A percentile compares a stretch with the other conserved stretches of the same genome.
Conservation (phyloP, 2,113 vertebrate genomes). For the Cnemophilus loriae region DNA sequence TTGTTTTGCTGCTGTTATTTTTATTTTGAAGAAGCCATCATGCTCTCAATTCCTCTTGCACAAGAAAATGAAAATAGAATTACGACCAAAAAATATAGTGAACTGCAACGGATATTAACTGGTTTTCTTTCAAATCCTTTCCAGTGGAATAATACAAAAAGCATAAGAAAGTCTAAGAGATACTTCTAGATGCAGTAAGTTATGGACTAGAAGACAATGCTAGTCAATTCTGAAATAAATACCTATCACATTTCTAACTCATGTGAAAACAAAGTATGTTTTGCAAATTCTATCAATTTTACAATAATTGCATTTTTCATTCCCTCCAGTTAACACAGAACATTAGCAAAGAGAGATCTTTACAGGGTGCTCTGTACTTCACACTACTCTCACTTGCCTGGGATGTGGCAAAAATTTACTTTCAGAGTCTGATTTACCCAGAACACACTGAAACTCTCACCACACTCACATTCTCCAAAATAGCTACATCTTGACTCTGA, state of each 20-base stretch:
- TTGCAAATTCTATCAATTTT: not conserved
- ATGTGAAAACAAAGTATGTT: not conserved
- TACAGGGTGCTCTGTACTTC: not conserved
- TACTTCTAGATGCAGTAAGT: not conserved
- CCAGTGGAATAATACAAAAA: not conserved
- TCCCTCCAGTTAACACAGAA: not conserved
- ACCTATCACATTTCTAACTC: not conserved
- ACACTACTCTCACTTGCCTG: not conserved
- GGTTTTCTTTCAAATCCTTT: not conserved
- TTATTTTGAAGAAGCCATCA: slow-evolving; percentile 15
- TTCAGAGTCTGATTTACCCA: not conserved
- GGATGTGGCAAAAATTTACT: not conserved
- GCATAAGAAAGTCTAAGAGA: not conserved
- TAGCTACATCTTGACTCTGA: not conserved
- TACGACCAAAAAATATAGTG: not conserved
- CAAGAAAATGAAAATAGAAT: not conserved
- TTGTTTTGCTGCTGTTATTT: slow-evolving; percentile 3
- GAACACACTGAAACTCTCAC: not conserved
- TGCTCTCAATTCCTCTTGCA: not conserved
- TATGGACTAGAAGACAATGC: not conserved
- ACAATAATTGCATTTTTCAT: not conserved
- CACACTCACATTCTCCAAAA: not conserved
- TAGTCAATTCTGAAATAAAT: not conserved
- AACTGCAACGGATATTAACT: not conserved
- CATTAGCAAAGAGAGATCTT: not conserved